Conservation (phyloP, 2,888 invertebrate genomes). For the Globia sparganii region DNA sequence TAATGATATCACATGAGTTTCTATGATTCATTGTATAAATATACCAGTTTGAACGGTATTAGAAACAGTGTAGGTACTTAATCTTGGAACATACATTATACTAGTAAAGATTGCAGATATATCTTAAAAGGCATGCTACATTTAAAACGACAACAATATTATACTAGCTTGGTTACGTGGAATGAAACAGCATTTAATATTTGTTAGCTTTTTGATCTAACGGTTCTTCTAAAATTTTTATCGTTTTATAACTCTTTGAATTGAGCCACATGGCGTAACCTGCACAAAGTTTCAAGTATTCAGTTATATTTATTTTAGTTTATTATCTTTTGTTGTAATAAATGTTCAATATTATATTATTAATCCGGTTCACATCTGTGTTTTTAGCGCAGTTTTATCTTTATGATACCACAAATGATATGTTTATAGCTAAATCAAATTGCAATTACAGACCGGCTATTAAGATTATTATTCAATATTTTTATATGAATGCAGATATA, state of each 20-base stretch:
- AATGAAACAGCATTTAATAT: slow-evolving; percentile 25
- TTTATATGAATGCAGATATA: not conserved
- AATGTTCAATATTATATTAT: slow-evolving; percentile 35
- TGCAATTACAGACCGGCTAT: slow-evolving; percentile 25
- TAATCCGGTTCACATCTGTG: slow-evolving; percentile 48
- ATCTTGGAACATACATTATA: slow-evolving; percentile 29
- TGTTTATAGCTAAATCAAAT: slow-evolving; percentile 48
- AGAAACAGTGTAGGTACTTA: slow-evolving; percentile 39
- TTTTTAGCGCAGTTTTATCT: slow-evolving; percentile 48
- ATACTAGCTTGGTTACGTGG: not conserved
- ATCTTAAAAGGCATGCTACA: slow-evolving; percentile 20
- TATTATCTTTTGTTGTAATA: slow-evolving; percentile 38
- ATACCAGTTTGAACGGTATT: slow-evolving; percentile 51
- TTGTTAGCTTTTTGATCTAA: slow-evolving; percentile 23
- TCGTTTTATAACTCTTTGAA: slow-evolving; percentile 27
- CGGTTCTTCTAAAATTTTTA: slow-evolving; percentile 6
- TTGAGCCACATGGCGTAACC: slow-evolving; percentile 27
- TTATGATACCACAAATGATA: slow-evolving; percentile 51
- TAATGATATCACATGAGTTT: slow-evolving; percentile 70
- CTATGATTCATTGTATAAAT: slow-evolving; percentile 69
- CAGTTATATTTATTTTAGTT: slow-evolving; percentile 27
- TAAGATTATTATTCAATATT: not conserved
- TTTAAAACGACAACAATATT: slow-evolving; percentile 28
- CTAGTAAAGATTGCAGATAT: slow-evolving; percentile 21
- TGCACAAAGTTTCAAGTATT: slow-evolving; percentile 18